Evolutionary conservation across 2,888 invertebrate species (phyloP), one percentile per base, ranked within the genome.

Genomic region (Lottia scabra): DNA sequence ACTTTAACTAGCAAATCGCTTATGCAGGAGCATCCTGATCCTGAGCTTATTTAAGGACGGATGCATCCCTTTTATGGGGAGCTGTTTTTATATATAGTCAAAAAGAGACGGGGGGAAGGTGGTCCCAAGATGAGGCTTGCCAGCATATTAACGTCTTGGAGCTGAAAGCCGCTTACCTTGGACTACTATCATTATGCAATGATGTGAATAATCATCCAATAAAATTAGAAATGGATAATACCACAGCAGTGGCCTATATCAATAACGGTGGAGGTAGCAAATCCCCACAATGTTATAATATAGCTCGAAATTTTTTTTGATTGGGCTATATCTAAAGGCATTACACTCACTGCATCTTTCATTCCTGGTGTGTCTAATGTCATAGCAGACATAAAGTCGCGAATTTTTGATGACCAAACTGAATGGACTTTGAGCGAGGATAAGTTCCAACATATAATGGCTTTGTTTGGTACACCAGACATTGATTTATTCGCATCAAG

Each of bases 171-270:
- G 68, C 65, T 16, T 64, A 56, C 23, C 65, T 73, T 65, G 73
- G 65, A 6, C 27, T 69, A 30, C 63, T 62, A 62, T 15, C 48
- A n/a, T 69, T 73, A 19, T 30, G 64, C 16, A 8, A n/a, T 10
- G 48, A 65, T 15, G 15, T 38, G n/a, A 2, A 23, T 23, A 56
- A 65, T 15, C 65, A 48, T 62, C 48, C 64, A 19, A 45, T 69
- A 6, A 23, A 56, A 16, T 13, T 73, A 5, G 27, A 56, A 65
- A n/a, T 65, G 4, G 65, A 65, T 27, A 69, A 65, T 45, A 65
- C 66, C 19, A 73, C 65, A 19, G 66, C 73, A 26, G 65, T 72
- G 38, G 67, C 65, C 0, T 73, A 65, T 48, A 70, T 73, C n/a
- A 68, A 68, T 27, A 46, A 64, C 8, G 48, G 66, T 56, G 70